Evolutionary conservation across 2,113 vertebrate species (phyloP).

Genomic region (Urocitellus parryii): DNA sequence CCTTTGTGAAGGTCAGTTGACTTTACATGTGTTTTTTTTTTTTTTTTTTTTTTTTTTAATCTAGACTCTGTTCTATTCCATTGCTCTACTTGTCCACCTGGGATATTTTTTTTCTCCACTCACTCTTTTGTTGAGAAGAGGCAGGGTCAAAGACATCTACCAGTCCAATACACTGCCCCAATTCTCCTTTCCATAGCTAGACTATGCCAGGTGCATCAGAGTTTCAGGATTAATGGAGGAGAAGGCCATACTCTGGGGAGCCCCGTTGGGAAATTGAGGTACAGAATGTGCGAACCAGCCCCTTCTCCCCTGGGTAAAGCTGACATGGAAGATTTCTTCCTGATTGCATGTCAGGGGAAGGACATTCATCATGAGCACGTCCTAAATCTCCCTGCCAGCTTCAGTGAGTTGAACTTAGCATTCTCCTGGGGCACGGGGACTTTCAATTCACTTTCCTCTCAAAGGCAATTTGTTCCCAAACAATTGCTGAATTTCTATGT

Average conservation of each 20-base stretch:
- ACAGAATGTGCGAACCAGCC: background rate
- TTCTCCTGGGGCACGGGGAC: background rate
- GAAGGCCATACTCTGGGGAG: background rate
- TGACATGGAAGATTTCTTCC: background rate
- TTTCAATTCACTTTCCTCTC: background rate
- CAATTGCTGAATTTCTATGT: background rate
- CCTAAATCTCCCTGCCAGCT: background rate
- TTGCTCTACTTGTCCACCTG: background rate
- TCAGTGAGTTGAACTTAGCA: no score
- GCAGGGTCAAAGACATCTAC: background rate
- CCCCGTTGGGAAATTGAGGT: background rate
- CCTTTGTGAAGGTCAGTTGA: background rate
- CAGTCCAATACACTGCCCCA: fast-evolving
- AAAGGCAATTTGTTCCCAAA: background rate
- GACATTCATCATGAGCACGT: background rate
- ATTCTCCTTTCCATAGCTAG: background rate
- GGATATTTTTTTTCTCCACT: background rate
- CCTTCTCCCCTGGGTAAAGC: background rate
- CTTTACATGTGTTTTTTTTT: background rate
- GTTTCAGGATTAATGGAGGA: background rate
- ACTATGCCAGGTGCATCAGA: background rate
- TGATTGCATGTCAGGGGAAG: background rate
- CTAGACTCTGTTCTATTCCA: background rate
- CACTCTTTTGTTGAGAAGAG: background rate
- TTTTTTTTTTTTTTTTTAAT: background rate